Base-by-base conservation (phyloP, 2,888 invertebrate genomes). In the Tetropium fuscum region DNA sequence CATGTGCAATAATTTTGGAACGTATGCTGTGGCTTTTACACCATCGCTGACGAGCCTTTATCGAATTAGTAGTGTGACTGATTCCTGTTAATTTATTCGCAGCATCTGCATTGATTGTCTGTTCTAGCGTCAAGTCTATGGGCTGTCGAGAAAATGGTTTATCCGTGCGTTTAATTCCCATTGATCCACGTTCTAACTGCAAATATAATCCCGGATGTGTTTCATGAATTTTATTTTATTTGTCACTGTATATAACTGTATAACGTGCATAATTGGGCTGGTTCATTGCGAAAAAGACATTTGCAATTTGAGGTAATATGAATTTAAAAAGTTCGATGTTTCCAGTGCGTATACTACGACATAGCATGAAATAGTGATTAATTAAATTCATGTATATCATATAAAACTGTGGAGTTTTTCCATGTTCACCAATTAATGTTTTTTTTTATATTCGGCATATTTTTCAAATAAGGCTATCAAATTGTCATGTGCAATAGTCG, bases 41-140 rank as follows among this genome's bases (percentile, higher is more conserved):
- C 64, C 67, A 64, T 25, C 64, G 41, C 40, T 66, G 66, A 7
- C 63, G 49, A 30, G 63, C 66, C n/a, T n/a, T n/a, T n/a, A n/a
- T n/a, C 4, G 57, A 60, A n/a, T 57, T 53, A 3, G 55, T 56
- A n/a, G 53, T 38, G 53, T 30, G 47, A 11, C 10, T 36, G 13
- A 6, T 41, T 34, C 20, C 53, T 54, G 34, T 27, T 27, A 10
- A 55, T 40, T 10, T 34, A 19, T 25, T 68, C 16, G 66, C 70
- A 61, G 69, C 71, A 64, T 73, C 66, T 20, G 66, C 69, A 55
- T 74, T 73, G n/a, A 72, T 71, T 15, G 71, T 75, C 53, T 69
- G 66, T 55, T 75, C 75, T 8, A 76, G 47, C 34, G 54, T 59
- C 1, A 66, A 15, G 38, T 65, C 63, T 10, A 63, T 53, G 13